Percentiles rank a stretch among this genome's conserved stretches.
Evolutionary conservation across 30 jellyfish, hydroid and myxozoan species (phyloP).

Genomic region (Aurelia aurita complex sp. Pacific): DNA sequence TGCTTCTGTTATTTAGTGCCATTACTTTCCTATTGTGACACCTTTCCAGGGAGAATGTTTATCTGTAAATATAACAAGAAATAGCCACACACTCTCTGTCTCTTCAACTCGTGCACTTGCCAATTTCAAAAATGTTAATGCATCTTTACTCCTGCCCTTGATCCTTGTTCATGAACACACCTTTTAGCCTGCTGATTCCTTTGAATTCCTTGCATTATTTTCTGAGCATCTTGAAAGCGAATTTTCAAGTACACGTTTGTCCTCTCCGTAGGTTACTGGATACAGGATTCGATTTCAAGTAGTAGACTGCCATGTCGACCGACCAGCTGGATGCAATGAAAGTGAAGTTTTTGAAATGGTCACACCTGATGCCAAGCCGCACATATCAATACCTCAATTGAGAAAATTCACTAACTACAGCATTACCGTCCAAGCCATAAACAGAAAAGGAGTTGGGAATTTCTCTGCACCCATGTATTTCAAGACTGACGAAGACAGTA

Average conservation of each 20-base stretch:
- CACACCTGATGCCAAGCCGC: constrained; percentile 26
- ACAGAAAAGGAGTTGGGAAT: constrained; percentile 39
- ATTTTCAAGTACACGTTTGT: background rate
- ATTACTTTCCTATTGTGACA: too few relatives aligned
- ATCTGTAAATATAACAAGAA: too few relatives aligned
- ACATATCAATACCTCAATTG: constrained; percentile 12
- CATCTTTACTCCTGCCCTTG: too few relatives aligned
- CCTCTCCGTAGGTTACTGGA: constrained; percentile 11
- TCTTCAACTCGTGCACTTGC: too few relatives aligned
- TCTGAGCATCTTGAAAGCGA: too few relatives aligned
- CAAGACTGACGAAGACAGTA: constrained; percentile 53
- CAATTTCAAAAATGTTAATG: too few relatives aligned
- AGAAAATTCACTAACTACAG: constrained; percentile 33
- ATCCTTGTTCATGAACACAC: too few relatives aligned
- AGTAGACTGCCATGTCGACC: constrained; percentile 42
- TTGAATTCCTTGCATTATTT: too few relatives aligned
- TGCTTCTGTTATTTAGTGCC: too few relatives aligned
- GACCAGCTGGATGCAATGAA: constrained; percentile 57
- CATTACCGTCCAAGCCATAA: constrained; percentile 43
- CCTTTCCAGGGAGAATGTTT: too few relatives aligned
- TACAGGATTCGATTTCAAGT: constrained; percentile 43
- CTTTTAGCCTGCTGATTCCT: too few relatives aligned
- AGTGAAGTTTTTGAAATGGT: constrained; percentile 12
- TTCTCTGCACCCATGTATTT: constrained; percentile 29
- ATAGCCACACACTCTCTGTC: too few relatives aligned